Base-by-base conservation (phyloP, 2,888 invertebrate genomes). In the Cantharis lateralis region DNA sequence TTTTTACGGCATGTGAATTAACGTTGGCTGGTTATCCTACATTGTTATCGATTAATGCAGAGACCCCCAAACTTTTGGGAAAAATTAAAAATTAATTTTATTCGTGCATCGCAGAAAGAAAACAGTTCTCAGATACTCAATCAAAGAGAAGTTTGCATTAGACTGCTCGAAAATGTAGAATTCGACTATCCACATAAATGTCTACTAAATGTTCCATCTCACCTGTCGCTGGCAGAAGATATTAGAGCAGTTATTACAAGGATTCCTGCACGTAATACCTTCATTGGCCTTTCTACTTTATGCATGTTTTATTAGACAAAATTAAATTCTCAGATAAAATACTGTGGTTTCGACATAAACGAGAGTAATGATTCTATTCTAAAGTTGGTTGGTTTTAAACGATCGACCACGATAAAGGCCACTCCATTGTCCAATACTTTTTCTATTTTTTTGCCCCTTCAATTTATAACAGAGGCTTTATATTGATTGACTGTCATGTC, bases 271-370 rank as follows among this genome's bases (percentile, higher is more conserved):
- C 86, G 86, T 85, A 82, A 83, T 83, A 82, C 83, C 83, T 84
- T 82, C 84, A 82, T 81, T 82, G 83, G 83, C 82, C 79, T 77
- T 66, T 78, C 81, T 80, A 78, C 85, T 85, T 86, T 86, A 86
- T 87, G 87, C 85, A 87, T 86, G 87, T 86, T 86, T 87, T 87
- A 87, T 87, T 86, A 84, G 85, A 82, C 81, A 80, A 87, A 87
- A 87, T 87, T 87, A 87, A 87, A 86, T 86, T 86, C 83, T 79
- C 74, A 82, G 83, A 83, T 86, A 84, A 86, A 84, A 84, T 86
- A 85, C 84, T 83, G 84, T 82, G 84, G 75, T 72, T 75, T 72
- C 66, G 26, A 78, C 72, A 70, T 78, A 72, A 71, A 61, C n/a
- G 20, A 69, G 70, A 73, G 32, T 26, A 69, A 72, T 48, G 69